Evolutionary conservation across 2,888 invertebrate genomes (phyloP).

Genomic region (Apotomis betuletana): DNA sequence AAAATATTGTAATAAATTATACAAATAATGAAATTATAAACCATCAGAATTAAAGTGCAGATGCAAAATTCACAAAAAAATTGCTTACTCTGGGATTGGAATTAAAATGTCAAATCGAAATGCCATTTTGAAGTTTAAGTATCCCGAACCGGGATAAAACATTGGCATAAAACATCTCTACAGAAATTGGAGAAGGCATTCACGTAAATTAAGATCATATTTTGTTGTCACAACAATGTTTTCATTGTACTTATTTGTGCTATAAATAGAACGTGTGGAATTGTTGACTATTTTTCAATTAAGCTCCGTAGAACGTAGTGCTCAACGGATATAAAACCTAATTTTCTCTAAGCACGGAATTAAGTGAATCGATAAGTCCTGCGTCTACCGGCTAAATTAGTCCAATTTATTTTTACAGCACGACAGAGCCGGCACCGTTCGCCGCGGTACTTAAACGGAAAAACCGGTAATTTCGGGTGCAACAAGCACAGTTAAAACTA

Average conservation of each 20-base stretch:
- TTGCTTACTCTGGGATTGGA: no score
- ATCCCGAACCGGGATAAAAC: no score
- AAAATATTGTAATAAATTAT: not conserved
- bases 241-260: no score
- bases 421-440: slow-evolving; percentile 49
- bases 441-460: slow-evolving; percentile 57
- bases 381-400: slow-evolving; percentile 55
- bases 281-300: slow-evolving; percentile 10
- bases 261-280: not conserved
- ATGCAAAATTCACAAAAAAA: no score
- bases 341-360: slow-evolving; percentile 42
- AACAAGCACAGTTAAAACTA: slow-evolving; percentile 74
- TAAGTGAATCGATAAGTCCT: slow-evolving; percentile 52
- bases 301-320: slow-evolving; percentile 18
- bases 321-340: slow-evolving; percentile 30
- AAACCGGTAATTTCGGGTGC: slow-evolving; percentile 67
- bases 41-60: no score
- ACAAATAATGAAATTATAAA: no score
- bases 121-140: no score
- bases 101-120: no score
- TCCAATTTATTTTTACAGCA: slow-evolving; percentile 58
- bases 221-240: not conserved
- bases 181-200: no score
- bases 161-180: no score
- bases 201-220: not conserved